phyloP scores from a whole-genome alignment of 2,113 vertebrate genomes.

The Rhipidura dahli region DNA sequence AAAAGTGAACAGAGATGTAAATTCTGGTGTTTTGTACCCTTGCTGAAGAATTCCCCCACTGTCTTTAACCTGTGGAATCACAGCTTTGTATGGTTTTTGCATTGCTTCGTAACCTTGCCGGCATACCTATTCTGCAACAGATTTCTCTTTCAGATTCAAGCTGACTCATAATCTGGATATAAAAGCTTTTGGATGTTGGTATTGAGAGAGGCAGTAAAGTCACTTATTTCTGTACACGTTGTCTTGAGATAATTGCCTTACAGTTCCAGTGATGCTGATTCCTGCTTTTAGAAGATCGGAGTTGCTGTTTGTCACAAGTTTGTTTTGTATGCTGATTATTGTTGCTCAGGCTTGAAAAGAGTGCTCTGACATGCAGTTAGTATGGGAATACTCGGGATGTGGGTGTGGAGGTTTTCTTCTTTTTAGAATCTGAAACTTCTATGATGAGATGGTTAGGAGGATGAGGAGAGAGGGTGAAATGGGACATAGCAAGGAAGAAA shows the following conservation, averaged over 20 bases:
- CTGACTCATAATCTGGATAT: neutral
- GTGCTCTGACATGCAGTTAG: neutral
- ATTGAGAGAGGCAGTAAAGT: neutral
- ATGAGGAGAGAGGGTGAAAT: neutral
- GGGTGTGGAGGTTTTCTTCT: neutral
- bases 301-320: neutral
- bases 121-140: neutral
- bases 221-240: neutral
- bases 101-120: neutral
- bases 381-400: neutral
- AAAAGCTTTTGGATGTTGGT: neutral
- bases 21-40: neutral
- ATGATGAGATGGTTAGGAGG: neutral
- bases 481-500: no score
- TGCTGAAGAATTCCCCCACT: neutral
- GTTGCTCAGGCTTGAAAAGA: neutral
- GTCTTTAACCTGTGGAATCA: neutral
- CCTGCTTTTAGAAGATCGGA: neutral
- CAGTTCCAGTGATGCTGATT: accelerated
- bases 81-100: neutral
- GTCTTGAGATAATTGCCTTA: neutral
- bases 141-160: neutral
- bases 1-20: neutral
- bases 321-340: neutral
- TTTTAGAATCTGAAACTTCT: neutral